Percentiles rank a stretch among this genome's conserved stretches.
Evolutionary conservation across 2,888 invertebrate genomes (phyloP).

Genomic region (Machimus atricapillus): DNA sequence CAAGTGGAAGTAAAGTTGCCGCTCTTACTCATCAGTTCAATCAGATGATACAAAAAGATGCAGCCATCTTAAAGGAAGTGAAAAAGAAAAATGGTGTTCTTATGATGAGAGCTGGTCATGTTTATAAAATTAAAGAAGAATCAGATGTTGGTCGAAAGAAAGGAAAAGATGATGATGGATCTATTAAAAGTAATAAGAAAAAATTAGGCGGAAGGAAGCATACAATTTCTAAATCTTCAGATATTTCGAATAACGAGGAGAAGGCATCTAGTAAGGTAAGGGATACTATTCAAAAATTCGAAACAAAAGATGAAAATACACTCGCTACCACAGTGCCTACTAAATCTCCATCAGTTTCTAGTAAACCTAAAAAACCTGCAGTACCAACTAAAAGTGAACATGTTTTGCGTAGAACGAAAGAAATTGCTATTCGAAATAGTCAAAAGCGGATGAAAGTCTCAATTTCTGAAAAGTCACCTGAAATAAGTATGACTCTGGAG

Average conservation of each 20-base stretch:
- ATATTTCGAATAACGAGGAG: conserved; percentile 54
- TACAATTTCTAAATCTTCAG: conserved; percentile 55
- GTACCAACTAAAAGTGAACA: conserved; percentile 57
- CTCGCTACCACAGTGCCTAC: conserved; percentile 49
- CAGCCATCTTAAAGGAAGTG: conserved; percentile 64
- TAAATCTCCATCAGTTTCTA: conserved; percentile 20
- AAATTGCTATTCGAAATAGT: conserved; percentile 49
- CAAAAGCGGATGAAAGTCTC: conserved; percentile 25
- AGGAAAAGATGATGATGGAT: conserved; percentile 13
- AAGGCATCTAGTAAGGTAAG: conserved; percentile 50
- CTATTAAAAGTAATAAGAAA: conserved; percentile 40
- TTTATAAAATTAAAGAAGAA: conserved; percentile 60
- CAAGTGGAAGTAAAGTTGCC: conserved; percentile 67
- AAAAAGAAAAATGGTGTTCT: conserved; percentile 67
- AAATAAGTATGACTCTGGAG: conserved; percentile 38
- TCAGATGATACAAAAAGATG: conserved; percentile 65
- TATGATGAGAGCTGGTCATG: conserved; percentile 58
- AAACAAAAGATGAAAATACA: conserved; percentile 44
- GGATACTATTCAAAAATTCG: conserved; percentile 44
- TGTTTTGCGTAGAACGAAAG: conserved; percentile 57
- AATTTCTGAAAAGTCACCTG: conserved; percentile 19
- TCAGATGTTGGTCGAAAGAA: neutral
- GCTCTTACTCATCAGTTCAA: conserved; percentile 75
- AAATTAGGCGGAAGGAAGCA: conserved; percentile 53
- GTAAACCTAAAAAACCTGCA: conserved; percentile 53